Percentiles rank a stretch among this genome's conserved stretches.
Evolutionary conservation across 2,113 vertebrate species (phyloP).

Genomic region (Petaurus breviceps): DNA sequence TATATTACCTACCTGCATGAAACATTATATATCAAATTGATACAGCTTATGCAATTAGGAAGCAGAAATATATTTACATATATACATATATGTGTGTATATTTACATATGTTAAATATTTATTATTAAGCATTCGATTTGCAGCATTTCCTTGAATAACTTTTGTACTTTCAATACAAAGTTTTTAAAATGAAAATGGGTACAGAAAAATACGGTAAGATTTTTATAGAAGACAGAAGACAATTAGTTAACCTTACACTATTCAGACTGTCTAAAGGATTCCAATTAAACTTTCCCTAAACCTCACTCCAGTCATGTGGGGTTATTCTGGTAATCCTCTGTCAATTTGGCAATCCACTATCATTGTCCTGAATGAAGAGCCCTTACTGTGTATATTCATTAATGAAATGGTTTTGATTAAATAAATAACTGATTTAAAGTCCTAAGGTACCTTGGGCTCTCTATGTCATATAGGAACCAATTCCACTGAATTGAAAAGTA

Average conservation of each 20-base stretch:
- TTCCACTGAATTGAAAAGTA: neutral
- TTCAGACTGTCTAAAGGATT: neutral
- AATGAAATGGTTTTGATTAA: neutral
- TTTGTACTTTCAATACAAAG: neutral
- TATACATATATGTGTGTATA: too few species aligned
- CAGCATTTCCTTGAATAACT: neutral
- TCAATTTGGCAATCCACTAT: neutral
- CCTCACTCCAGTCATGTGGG: neutral
- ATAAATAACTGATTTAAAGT: neutral
- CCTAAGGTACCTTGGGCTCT: neutral
- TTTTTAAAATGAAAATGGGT: neutral
- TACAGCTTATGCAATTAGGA: too few species aligned
- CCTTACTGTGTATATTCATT: neutral
- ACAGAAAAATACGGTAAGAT: neutral
- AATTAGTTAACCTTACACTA: neutral
- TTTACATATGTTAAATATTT: neutral
- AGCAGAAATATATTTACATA: too few species aligned
- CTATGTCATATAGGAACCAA: neutral
- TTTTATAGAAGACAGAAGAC: neutral
- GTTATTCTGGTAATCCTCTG: neutral
- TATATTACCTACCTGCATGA: too few species aligned
- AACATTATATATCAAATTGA: too few species aligned
- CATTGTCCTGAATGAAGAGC: neutral
- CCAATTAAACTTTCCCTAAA: neutral
- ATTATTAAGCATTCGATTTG: neutral